Evolutionary conservation across 2,888 invertebrate species (phyloP).

Genomic region (Luffia ferchaultella): DNA sequence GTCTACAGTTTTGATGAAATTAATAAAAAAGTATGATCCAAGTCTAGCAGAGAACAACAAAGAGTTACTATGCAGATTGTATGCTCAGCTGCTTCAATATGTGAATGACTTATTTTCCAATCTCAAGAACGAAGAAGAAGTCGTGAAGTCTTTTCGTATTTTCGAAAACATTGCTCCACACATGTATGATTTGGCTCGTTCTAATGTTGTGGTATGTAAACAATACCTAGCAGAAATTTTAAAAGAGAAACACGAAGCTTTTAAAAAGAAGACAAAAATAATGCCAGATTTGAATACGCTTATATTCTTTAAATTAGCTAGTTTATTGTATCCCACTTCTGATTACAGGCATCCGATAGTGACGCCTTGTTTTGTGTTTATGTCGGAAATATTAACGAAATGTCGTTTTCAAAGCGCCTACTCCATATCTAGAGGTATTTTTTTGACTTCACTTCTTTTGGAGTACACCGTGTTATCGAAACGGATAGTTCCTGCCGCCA

Average conservation of each 20-base stretch:
- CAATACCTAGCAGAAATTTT: conserved; percentile 73
- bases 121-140: conserved; percentile 33
- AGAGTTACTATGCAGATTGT: conserved; percentile 76
- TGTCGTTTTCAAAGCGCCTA: conserved; percentile 69
- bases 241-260: conserved; percentile 75
- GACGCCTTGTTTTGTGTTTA: conserved; percentile 85
- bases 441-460: conserved; percentile 74
- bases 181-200: conserved; percentile 75
- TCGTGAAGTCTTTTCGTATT: conserved; percentile 65
- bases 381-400: conserved; percentile 78
- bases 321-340: conserved; percentile 86
- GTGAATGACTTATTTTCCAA: conserved; percentile 71
- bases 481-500: conserved; percentile 79
- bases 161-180: conserved; percentile 66
- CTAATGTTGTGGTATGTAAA: conserved; percentile 73
- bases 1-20: conserved; percentile 75
- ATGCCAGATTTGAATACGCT: conserved; percentile 76
- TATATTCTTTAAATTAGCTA: conserved; percentile 82
- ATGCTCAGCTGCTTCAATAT: conserved; percentile 80
- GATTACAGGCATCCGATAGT: conserved; percentile 90
- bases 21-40: conserved; percentile 90
- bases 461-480: conserved; percentile 85
- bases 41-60: conserved; percentile 81
- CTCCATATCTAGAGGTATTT: conserved; percentile 81
- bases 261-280: conserved; percentile 61